Evolutionary conservation across 2,113 vertebrate genomes (phyloP).

Genomic region (Balaeniceps rex): DNA sequence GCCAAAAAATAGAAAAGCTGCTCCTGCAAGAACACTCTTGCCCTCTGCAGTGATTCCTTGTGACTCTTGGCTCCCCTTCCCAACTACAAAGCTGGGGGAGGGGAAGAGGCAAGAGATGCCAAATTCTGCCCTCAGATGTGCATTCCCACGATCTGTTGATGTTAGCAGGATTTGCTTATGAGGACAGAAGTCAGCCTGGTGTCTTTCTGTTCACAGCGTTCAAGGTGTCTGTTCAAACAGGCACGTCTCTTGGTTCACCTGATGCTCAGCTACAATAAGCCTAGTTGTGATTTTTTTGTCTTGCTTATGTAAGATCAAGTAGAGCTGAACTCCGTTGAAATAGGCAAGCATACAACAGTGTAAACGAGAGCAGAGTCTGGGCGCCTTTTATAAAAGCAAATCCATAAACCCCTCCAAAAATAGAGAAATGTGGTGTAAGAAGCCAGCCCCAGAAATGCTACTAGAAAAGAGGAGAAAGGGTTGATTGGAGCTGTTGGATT

Average conservation of each 20-base stretch:
- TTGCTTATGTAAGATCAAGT: not conserved
- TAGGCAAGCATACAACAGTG: accelerated
- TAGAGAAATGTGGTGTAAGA: not conserved
- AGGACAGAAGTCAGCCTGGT: not conserved
- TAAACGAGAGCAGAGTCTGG: not conserved
- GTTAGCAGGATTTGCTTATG: not conserved
- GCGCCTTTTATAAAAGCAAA: not conserved
- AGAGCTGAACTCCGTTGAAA: not conserved
- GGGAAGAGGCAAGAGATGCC: not conserved
- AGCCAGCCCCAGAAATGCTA: not conserved
- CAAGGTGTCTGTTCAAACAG: not conserved
- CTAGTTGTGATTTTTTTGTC: not conserved
- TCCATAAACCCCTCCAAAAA: not conserved
- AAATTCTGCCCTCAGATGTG: not conserved
- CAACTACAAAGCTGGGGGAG: not conserved
- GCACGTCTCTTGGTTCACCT: not conserved
- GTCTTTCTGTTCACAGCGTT: not conserved
- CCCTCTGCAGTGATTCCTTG: not conserved
- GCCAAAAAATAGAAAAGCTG: not conserved
- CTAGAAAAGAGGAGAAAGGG: not conserved
- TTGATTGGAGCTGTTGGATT: not conserved
- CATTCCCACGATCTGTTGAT: not conserved
- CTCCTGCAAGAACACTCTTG: not conserved
- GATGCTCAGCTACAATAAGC: not conserved
- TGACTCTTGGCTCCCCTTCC: not conserved